These are phyloP conservation scores for Sinocyclocheilus rhinocerous DNA, from an alignment of 2,113 vertebrate species.

Conservation along the genomic window DNA sequence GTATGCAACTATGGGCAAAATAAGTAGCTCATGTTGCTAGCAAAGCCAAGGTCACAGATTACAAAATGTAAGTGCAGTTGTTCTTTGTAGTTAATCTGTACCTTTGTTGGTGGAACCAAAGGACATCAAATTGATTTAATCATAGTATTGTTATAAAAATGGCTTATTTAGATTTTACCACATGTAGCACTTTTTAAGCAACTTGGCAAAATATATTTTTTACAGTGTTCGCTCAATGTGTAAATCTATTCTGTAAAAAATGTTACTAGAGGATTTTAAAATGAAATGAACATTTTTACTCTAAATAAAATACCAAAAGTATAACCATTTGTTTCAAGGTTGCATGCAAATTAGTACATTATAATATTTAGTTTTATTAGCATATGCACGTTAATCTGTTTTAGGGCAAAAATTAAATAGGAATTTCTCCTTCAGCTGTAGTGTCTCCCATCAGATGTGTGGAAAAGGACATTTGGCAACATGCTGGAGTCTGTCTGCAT, in stretches of 20 bases:
- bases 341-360: neutral
- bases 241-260: neutral
- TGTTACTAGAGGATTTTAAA: neutral
- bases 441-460: slow-evolving; percentile 36
- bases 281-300: neutral
- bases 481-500: slow-evolving; percentile 42
- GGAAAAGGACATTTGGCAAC: slow-evolving; percentile 37
- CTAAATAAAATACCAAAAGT: neutral
- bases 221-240: neutral
- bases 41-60: slow-evolving; percentile 6
- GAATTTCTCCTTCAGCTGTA: slow-evolving; percentile 1
- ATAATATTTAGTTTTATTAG: neutral
- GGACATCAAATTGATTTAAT: neutral
- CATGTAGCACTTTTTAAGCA: neutral
- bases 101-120: neutral
- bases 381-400: neutral
- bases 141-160: neutral
- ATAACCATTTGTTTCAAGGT: neutral
- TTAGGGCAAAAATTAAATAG: neutral
- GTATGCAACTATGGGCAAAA: neutral
- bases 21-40: neutral
- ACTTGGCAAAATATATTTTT: neutral
- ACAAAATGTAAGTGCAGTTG: neutral
- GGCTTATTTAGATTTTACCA: neutral
- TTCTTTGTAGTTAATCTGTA: neutral